Base-by-base conservation (phyloP, 2,888 invertebrate genomes). In the Tachina fera region DNA sequence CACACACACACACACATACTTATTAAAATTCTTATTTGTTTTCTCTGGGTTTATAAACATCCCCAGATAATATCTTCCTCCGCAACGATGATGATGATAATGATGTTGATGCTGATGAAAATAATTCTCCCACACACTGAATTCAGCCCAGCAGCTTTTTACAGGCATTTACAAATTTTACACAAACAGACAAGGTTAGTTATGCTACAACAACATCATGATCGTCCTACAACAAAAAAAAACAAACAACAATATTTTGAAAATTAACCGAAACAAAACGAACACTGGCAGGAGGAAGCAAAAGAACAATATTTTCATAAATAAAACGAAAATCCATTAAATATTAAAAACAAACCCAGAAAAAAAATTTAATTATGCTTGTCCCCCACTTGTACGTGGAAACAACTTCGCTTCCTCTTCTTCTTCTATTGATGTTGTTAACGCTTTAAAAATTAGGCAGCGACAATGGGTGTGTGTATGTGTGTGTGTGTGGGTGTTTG, bases 311-410 rank as follows among this genome's bases (percentile, higher is more conserved):
- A 81, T 84, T 84, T 84, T 84, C 81, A 77, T 84, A 84, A 84
- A 84, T 84, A 81, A 84, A 84, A 84, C 81, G 84, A 84, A 81
- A 84, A 84, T 84, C 81, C 81, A 84, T 84, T 84, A 81, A 84
- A 84, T 84, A 84, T 84, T 84, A 81, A 81, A 84, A 84, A 81
- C 84, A 81, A 84, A 84, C 84, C 72, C 77, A 77, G 68, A 77
- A 84, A 81, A 31, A 76, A 78, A 81, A 84, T 72, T 84, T 84
- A 84, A 84, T 84, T 84, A 84, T 81, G 81, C 72, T 68, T 77
- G 77, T 81, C 84, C 81, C 72, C 84, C 72, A 63, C 39, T 61
- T 76, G 70, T 67, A 43, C n/a, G 9, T n/a, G 31, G 16, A 47
- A 63, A 41, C 10, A 16, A 53, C 47, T 80, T 39, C 43, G 19